Base-by-base conservation (phyloP, 2,113 vertebrate genomes). In the Hypanus sabinus region DNA sequence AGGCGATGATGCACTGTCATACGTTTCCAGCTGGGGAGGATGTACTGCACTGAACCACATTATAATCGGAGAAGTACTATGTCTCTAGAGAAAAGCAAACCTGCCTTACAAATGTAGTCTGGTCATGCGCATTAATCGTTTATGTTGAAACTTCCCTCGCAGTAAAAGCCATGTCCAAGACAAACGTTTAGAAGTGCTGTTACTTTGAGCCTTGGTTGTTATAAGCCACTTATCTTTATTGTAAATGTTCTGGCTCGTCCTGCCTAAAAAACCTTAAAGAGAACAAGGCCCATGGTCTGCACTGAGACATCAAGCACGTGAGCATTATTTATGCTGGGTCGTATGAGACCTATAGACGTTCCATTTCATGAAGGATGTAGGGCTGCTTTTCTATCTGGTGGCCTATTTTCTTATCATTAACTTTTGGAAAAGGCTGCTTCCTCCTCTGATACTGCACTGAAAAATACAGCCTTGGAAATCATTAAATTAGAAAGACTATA, bases 171-270 rank as follows among this genome's bases (percentile, higher is more conserved):
- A 27, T 27, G 46, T 46, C 81, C 81, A 85, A 85, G 22, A 57
- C 81, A 85, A 85, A 85, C 57, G 81, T 85, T 85, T 85, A 60
- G 81, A 85, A 85, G 24, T 57, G 81, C 27, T 22, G 10, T n/a
- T 65, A 90, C 60, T 65, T 65, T 68, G 30, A 65, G 57, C 5
- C 60, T 90, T 90, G n/a, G 55, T 55, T 88, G 83, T 12, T n/a
- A 16, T 12, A n/a, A 62, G 83, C 1, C 55, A 33, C n/a, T 20
- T 33, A 90, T 90, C 60, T 90, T 14, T 16, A 90, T 33, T 65
- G 55, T 60, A 87, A 91, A 92, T 38, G 18, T 71, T 92, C 88
- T 70, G 65, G 1, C 65, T 70, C 65, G 38, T 92, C 62, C 62
- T 92, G 88, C 33, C 70, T 70, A 38, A 20, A 20, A 68, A 91